Percentiles rank a stretch among this genome's conserved stretches.
Evolutionary conservation across 2,888 invertebrate genomes (phyloP).

Genomic region (Apomyelois bistriatella): DNA sequence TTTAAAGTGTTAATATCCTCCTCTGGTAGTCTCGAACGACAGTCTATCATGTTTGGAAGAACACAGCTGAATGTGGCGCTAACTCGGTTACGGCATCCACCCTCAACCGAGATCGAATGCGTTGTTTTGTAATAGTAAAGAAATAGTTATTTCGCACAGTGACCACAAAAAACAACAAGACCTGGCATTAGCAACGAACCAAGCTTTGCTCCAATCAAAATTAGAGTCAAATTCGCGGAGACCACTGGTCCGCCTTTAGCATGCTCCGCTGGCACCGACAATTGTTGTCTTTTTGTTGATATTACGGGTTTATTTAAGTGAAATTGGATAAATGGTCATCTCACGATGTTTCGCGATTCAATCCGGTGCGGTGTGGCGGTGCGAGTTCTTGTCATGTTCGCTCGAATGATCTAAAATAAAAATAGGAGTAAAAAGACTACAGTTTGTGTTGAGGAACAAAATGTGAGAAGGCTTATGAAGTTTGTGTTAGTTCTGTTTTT

Average conservation of each 20-base stretch:
- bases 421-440: conserved; percentile 44
- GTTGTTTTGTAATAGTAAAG: conserved; percentile 60
- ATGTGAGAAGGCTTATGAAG: conserved; percentile 50
- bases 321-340: conserved; percentile 79
- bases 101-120: conserved; percentile 48
- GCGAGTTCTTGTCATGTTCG: conserved; percentile 42
- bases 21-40: conserved; percentile 10
- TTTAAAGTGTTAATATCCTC: no score
- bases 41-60: conserved; percentile 21
- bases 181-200: conserved; percentile 24
- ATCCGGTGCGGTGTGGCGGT: conserved; percentile 52
- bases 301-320: conserved; percentile 77
- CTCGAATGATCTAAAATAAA: conserved; percentile 46
- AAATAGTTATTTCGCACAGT: conserved; percentile 61
- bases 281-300: conserved; percentile 70
- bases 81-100: conserved; percentile 53
- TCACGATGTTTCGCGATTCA: conserved; percentile 67
- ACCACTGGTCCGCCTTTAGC: conserved; percentile 36
- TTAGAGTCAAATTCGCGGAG: conserved; percentile 42
- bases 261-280: conserved; percentile 48
- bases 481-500: conserved; percentile 40
- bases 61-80: conserved; percentile 29
- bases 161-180: conserved; percentile 43
- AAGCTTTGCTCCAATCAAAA: conserved; percentile 37
- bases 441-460: conserved; percentile 49